Evolutionary conservation across 2,797 vertebrate genomes (phyloP), one percentile per base, ranked within the genome.

Genomic region (Neosalanx taihuensis): DNA sequence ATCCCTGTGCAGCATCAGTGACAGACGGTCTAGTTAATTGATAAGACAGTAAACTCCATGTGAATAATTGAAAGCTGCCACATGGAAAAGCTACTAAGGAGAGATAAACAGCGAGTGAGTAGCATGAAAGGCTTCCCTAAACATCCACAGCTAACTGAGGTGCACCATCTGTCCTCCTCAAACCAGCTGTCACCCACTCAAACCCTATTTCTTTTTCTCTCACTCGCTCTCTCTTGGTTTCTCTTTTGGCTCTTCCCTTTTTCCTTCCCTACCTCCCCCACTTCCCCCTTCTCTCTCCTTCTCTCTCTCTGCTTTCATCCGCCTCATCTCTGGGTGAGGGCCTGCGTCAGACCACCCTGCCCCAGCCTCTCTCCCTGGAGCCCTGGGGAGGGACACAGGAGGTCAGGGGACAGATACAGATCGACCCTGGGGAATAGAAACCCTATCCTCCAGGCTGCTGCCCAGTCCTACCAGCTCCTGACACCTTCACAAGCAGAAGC

Each of bases 51-150:
- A 46, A 79, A 66, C 23, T 65, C 29, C 0, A 73, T 80, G 68
- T 74, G 57, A 75, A 80, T 77, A 73, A 78, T 67, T 74, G 53
- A 71, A 73, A 81, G 57, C 51, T 33, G 65, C 72, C 75, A 18
- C 63, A 35, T 71, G 70, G 70, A 76, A 58, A 53, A 33, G 53
- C 72, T 73, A 77, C 17, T 72, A 61, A 72, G 66, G 68, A 67
- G 74, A 66, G 72, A 83, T 74, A 76, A 73, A 70, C 64, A 49
- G 49, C 46, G 72, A 73, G 62, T 70, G 68, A 76, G 70, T 74
- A 41, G 37, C 37, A 41, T 37, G 72, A 74, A 76, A 73, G 17
- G 68, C 35, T 29, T 35, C 29, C n/a, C 30, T 41, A 41, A 41
- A 41, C 37, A 41, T 41, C 37, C 37, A 41, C 10, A 41, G 15